These are phyloP conservation scores for Chinchilla lanigera DNA, from an alignment of 2,113 vertebrate genomes.

Conservation along the genomic window DNA sequence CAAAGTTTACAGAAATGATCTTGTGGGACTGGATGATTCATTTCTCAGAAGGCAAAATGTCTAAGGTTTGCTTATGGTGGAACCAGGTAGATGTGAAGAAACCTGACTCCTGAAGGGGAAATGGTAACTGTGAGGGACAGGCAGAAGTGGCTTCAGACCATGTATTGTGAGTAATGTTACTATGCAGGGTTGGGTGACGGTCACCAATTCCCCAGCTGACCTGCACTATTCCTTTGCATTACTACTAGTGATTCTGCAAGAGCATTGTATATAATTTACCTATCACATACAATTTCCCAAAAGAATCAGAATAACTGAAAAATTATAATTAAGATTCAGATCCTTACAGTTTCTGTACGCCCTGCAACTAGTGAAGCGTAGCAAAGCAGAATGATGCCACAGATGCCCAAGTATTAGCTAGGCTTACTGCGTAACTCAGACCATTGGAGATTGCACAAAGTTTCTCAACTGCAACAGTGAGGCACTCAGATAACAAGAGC, in stretches of 20 bases:
- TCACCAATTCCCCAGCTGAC: background rate
- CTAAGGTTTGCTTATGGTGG: background rate
- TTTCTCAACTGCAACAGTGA: background rate
- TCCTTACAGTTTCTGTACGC: background rate
- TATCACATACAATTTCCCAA: background rate
- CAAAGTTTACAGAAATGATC: background rate
- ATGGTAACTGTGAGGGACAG: background rate
- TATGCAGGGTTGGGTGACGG: fast-evolving
- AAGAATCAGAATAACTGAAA: background rate
- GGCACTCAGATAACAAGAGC: background rate
- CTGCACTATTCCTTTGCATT: background rate
- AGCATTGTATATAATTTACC: background rate
- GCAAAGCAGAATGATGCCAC: background rate
- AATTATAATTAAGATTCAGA: background rate
- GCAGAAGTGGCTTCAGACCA: background rate
- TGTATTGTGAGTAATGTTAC: background rate
- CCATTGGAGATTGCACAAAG: background rate
- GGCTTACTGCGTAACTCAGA: background rate
- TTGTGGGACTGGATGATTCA: background rate
- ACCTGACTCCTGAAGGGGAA: background rate
- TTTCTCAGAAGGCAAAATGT: background rate
- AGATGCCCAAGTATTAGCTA: background rate
- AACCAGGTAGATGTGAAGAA: background rate
- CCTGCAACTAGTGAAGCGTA: background rate
- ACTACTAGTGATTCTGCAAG: background rate